phyloP scores from a whole-genome alignment of 2,888 invertebrate genomes.

The Chrysotoxum bicinctum region DNA sequence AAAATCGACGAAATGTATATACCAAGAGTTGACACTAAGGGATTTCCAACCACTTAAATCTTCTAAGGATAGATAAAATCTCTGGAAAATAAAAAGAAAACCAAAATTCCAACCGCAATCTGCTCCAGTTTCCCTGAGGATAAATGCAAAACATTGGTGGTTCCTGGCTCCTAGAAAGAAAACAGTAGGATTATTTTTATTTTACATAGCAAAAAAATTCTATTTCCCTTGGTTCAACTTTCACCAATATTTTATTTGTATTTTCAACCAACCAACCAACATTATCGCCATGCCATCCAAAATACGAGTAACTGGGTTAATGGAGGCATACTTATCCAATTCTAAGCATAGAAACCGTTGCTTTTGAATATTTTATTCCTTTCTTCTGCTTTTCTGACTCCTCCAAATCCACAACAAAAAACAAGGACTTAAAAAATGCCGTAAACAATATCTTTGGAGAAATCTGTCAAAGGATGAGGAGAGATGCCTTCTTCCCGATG shows the following conservation, averaged over 20 bases:
- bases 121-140: conserved; percentile 30
- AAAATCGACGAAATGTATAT: background rate
- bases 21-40: conserved; percentile 12
- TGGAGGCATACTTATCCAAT: conserved; percentile 57
- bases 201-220: conserved; percentile 5
- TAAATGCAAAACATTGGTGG: background rate
- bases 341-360: background rate
- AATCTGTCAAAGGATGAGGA: conserved; percentile 44
- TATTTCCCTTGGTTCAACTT: background rate
- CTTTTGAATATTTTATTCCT: conserved; percentile 7
- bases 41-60: conserved; percentile 41
- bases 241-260: background rate
- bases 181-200: conserved; percentile 32
- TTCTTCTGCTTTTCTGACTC: background rate
- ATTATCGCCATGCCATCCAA: conserved; percentile 8
- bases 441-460: conserved; percentile 27
- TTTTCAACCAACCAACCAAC: background rate
- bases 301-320: conserved; percentile 67
- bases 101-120: conserved; percentile 36
- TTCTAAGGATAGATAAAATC: conserved; percentile 24
- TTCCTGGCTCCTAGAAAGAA: background rate
- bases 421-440: background rate
- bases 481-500: conserved; percentile 25
- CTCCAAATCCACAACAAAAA: background rate
- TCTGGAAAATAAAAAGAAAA: background rate